Evolutionary conservation across 1,140 invertebrate species (phyloP), one percentile per base, ranked within the genome.

Genomic region (Calephelis virginiensis): DNA sequence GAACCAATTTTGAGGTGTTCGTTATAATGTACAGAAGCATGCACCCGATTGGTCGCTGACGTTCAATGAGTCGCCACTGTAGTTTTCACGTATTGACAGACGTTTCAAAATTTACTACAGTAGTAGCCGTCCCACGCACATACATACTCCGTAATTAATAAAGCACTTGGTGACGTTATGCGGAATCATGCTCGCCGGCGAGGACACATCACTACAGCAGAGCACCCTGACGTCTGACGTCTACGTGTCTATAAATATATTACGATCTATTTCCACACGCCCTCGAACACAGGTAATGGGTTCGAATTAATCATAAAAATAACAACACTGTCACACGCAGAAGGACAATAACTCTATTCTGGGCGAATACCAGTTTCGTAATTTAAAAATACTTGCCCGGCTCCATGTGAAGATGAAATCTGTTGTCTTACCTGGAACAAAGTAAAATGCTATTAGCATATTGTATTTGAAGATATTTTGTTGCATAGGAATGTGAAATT

Each of bases 241-340:
- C 56, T 49, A 67, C 40, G 66, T 64, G 60, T 62, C 63, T 71
- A 71, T 71, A 65, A 71, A 71, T 71, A 71, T 64, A 17, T 62
- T 61, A 56, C 70, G 64, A 56, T 68, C 66, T 71, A 71, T 71
- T 68, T 71, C 59, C 60, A 64, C 14, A 64, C 62, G 61, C 69
- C 65, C 66, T 64, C 65, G 67, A 46, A 61, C 46, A 63, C 70
- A 71, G 70, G 66, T 71, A 46, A 71, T 65, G 62, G 46, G 14
- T 71, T 68, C 53, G 53, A 56, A 56, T 56, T 38, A 56, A 56
- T 56, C 53, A 56, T 56, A 56, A 56, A 56, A 56, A 56, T 56
- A 56, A 56, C 53, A 56, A 38, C 14, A 56, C 53, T 56, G 53
- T 56, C 53, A 56, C 53, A 12, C 12, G 37, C 5, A 56, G 53